Evolutionary conservation across 2,113 vertebrate genomes (phyloP).

Genomic region (Crypturellus undulatus): DNA sequence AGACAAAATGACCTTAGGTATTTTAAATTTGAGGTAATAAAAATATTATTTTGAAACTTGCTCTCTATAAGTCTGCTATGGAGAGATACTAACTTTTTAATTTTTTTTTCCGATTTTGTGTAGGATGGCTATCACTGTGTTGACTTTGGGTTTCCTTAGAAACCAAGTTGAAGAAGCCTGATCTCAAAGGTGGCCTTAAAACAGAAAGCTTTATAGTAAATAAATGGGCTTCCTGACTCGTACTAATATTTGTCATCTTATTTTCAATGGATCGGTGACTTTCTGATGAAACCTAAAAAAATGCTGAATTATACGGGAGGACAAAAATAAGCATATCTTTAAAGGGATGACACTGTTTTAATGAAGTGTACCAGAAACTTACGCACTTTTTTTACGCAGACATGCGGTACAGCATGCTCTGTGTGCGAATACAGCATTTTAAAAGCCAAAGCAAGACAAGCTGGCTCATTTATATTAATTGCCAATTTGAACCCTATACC

Average conservation of each 20-base stretch:
- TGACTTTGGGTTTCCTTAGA: constrained; percentile 28
- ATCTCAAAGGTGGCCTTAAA: constrained; percentile 62
- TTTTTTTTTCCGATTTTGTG: constrained; percentile 4
- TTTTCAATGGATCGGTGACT: background rate
- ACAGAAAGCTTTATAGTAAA: constrained; percentile 47
- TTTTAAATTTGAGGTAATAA: constrained; percentile 64
- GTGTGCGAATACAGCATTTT: background rate
- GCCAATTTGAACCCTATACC: background rate
- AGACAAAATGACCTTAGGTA: constrained; percentile 31
- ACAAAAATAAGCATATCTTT: background rate
- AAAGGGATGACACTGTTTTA: background rate
- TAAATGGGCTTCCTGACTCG: constrained; percentile 44
- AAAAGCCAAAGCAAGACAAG: background rate
- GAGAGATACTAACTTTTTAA: background rate
- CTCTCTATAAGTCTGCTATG: background rate
- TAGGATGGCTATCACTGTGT: constrained; percentile 12
- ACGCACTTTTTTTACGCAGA: background rate
- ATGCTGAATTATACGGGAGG: background rate
- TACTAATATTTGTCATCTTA: background rate
- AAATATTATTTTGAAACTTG: constrained; percentile 52
- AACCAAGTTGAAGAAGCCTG: constrained; percentile 56
- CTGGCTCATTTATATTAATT: background rate
- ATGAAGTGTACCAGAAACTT: constrained; percentile 8
- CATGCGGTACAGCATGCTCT: background rate
- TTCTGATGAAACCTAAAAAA: background rate